These are phyloP conservation scores for Folsomia candida DNA, from an alignment of 2,888 invertebrate species.

Conservation along the genomic window DNA sequence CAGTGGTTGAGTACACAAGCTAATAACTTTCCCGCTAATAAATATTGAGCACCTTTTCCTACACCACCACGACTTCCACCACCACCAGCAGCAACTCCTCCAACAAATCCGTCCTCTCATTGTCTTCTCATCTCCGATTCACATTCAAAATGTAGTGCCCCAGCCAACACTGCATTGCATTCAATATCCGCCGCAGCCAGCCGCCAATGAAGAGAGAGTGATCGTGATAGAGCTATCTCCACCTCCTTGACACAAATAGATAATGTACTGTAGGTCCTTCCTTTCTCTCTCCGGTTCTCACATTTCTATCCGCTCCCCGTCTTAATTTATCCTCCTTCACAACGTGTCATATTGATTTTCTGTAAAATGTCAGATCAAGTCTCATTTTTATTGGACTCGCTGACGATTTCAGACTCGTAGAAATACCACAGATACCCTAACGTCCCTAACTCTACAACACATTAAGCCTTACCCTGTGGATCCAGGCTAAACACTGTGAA, in stretches of 20 bases:
- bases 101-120: not conserved
- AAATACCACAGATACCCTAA: too few relatives aligned
- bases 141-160: not conserved
- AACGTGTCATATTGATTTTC: not conserved
- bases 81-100: not conserved
- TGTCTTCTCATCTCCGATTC: not conserved
- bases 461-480: too few relatives aligned
- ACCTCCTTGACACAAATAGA: not conserved
- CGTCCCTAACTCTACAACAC: too few relatives aligned
- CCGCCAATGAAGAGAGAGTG: not conserved
- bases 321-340: not conserved
- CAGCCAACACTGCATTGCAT: not conserved
- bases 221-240: not conserved
- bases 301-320: too few relatives aligned
- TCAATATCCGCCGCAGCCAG: not conserved
- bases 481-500: too few relatives aligned
- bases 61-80: not conserved
- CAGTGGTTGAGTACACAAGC: too few relatives aligned
- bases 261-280: not conserved
- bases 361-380: not conserved
- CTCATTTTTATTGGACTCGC: too few relatives aligned
- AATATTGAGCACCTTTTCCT: constrained; percentile 3
- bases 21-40: not conserved
- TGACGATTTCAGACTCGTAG: too few relatives aligned
- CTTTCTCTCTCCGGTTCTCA: too few relatives aligned